phyloP scores from a whole-genome alignment of 2,888 invertebrate genomes.

The Stenodera caucasica region DNA sequence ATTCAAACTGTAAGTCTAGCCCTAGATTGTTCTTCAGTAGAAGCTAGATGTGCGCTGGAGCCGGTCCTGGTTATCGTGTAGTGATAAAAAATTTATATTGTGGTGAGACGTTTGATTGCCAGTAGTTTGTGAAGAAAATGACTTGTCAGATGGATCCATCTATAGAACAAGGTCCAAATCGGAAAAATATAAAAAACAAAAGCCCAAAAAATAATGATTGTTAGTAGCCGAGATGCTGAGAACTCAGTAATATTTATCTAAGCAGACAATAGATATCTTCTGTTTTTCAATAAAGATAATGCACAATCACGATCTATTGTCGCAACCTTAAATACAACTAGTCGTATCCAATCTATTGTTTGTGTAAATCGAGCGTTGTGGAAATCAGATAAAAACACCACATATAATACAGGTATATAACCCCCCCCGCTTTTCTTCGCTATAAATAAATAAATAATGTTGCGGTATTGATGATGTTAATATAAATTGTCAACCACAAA shows the following conservation, averaged over 20 bases:
- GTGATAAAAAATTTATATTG: too few relatives aligned
- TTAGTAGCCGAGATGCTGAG: slow-evolving; percentile 45
- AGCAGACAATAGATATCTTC: slow-evolving; percentile 49
- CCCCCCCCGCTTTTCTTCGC: neutral
- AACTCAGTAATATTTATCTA: slow-evolving; percentile 50
- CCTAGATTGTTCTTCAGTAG: too few relatives aligned
- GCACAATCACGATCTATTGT: slow-evolving; percentile 52
- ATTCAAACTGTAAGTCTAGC: too few relatives aligned
- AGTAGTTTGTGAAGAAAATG: neutral
- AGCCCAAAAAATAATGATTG: slow-evolving; percentile 33
- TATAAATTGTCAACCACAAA: neutral
- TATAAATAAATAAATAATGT: too few relatives aligned
- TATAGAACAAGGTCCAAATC: neutral
- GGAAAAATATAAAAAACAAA: slow-evolving; percentile 35
- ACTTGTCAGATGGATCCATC: neutral
- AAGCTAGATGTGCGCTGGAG: too few relatives aligned
- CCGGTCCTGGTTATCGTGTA: too few relatives aligned
- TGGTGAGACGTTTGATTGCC: neutral
- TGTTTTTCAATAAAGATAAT: slow-evolving; percentile 49
- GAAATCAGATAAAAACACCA: neutral
- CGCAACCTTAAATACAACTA: slow-evolving; percentile 44
- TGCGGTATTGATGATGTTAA: too few relatives aligned
- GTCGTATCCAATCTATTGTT: slow-evolving; percentile 25
- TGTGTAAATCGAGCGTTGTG: slow-evolving; percentile 5
- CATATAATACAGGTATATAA: neutral